Conservation (phyloP, 2,797 vertebrate species). For the Paratrypauchen microcephalus region DNA sequence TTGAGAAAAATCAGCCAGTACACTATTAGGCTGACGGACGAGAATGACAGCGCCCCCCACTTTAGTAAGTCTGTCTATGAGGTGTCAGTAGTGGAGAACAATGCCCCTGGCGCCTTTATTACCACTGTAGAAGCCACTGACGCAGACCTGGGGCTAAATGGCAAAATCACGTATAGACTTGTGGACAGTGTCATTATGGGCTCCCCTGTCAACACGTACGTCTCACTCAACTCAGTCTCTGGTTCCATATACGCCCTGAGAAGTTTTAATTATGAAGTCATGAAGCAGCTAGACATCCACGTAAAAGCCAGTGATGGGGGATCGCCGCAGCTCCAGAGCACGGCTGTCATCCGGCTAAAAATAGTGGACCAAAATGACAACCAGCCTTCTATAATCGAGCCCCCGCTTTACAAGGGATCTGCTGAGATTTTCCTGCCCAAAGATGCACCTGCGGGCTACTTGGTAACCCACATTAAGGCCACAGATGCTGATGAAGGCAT, state of each 20-base stretch:
- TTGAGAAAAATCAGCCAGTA: conserved; percentile 85
- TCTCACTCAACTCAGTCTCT: conserved; percentile 89
- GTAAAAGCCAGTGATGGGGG: conserved; percentile 91
- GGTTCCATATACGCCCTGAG: conserved; percentile 92
- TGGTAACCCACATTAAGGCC: conserved; percentile 89
- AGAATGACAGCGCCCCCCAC: conserved; percentile 91
- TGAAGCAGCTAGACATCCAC: conserved; percentile 86
- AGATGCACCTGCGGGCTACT: conserved; percentile 83
- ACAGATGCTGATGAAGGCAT: conserved; percentile 88
- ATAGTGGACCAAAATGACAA: conserved; percentile 96
- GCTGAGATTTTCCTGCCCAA: conserved; percentile 86
- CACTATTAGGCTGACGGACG: conserved; percentile 85
- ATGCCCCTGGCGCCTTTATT: conserved; percentile 88
- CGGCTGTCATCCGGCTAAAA: conserved; percentile 84
- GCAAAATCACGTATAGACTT: conserved; percentile 87
- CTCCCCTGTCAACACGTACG: conserved; percentile 86
- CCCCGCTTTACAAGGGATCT: conserved; percentile 85
- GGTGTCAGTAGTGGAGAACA: conserved; percentile 88
- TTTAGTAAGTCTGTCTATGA: conserved; percentile 84
- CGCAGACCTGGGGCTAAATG: conserved; percentile 86
- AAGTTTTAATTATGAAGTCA: conserved; percentile 93
- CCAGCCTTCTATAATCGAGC: conserved; percentile 84
- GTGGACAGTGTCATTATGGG: conserved; percentile 85
- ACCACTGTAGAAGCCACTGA: conserved; percentile 86
- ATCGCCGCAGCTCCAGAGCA: conserved; percentile 88